Percentiles rank a stretch among this genome's conserved stretches.
phyloP scores from a whole-genome alignment of 2,888 invertebrate genomes.

The Latheticus oryzae region DNA sequence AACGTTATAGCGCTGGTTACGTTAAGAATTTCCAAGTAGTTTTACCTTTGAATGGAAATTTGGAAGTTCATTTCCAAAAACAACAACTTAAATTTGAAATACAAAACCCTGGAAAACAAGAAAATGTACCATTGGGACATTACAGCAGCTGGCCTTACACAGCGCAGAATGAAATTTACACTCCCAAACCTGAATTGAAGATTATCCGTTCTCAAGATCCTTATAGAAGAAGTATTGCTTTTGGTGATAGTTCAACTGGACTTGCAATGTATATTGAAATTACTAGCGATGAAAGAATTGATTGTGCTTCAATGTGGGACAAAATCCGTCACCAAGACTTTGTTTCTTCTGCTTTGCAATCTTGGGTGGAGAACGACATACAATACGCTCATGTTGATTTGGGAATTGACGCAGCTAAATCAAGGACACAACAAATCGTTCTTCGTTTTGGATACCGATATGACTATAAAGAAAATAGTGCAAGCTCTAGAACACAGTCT shows the following conservation, averaged over 20 bases:
- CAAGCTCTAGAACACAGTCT: conserved; percentile 44
- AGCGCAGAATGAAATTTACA: conserved; percentile 69
- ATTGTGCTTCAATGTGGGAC: conserved; percentile 14
- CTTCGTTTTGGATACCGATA: conserved; percentile 46
- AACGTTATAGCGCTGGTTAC: conserved; percentile 71
- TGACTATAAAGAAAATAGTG: conserved; percentile 42
- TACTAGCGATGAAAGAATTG: conserved; percentile 26
- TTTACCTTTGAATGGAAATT: conserved; percentile 65
- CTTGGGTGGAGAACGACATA: conserved; percentile 31
- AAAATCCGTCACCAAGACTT: conserved; percentile 12
- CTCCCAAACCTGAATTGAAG: conserved; percentile 70
- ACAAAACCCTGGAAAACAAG: conserved; percentile 67
- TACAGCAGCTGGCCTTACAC: conserved; percentile 76
- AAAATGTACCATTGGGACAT: conserved; percentile 69
- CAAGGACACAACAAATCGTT: conserved; percentile 41
- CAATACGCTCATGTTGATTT: conserved; percentile 12
- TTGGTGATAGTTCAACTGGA: conserved; percentile 33
- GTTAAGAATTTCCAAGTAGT: conserved; percentile 70
- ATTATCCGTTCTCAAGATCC: conserved; percentile 62
- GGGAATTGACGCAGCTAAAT: conserved; percentile 31
- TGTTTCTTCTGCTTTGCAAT: conserved; percentile 63
- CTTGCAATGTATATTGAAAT: conserved; percentile 19
- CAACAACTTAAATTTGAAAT: conserved; percentile 66
- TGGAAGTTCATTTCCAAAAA: conserved; percentile 58
- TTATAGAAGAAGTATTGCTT: conserved; percentile 55